Base-by-base conservation (phyloP, 2,113 vertebrate species). In the Rynchops niger region DNA sequence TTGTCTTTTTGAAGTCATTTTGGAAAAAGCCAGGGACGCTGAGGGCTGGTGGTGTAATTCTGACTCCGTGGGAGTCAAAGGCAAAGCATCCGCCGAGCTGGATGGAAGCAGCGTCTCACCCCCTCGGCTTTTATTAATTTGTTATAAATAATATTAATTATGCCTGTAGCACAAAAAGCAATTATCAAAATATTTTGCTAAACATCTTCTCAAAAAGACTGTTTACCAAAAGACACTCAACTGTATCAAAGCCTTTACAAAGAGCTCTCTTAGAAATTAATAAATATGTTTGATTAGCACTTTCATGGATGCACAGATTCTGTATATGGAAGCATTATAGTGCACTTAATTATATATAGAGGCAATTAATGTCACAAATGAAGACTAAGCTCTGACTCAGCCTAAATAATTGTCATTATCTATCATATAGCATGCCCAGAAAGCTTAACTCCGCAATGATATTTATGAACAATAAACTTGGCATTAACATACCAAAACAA, bases 361-460 rank as follows among this genome's bases (percentile, higher is more conserved):
- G 87, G 95, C 95, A 97, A 95, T 96, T 96, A 96, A 95, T 93
- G 95, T 93, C 95, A 97, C 91, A 94, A 95, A 95, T 90, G 77
- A 96, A 96, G 93, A 96, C 73, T 91, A 79, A 95, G 87, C 93
- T 94, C 86, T 94, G 95, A 93, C 82, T 96, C 84, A 70, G 61
- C 38, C 78, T 93, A 87, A 96, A 95, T 95, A 96, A 96, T 93
- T 96, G 78, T 93, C 93, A 96, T 96, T 96, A 96, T 96, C 87
- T 96, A 66, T 94, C 95, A 95, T 79, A 91, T 32, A 82, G 43
- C 91, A 94, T 91, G 91, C 95, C 93, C 95, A 91, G 93, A 89
- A 93, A 95, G 73, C 94, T 96, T 82, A 94, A 82, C 62, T 93
- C 86, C 5, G 87, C 84, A 55, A 72, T 85, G 90, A 91, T 93